phyloP scores from a whole-genome alignment of 2,888 invertebrate species.

The Didymodactylos carnosus region DNA sequence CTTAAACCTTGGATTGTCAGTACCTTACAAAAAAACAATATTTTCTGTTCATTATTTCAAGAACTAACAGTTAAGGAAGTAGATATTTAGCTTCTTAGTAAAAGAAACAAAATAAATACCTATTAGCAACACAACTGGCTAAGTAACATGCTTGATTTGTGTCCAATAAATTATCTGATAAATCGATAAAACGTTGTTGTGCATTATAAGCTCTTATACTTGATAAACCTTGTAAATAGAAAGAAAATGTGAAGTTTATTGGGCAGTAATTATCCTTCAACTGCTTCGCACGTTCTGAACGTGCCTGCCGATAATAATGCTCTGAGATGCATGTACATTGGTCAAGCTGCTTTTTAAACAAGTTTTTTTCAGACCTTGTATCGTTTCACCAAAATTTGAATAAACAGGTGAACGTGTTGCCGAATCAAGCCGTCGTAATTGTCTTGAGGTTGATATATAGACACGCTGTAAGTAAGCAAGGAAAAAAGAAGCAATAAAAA shows the following conservation, averaged over 20 bases:
- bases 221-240: conserved; percentile 7
- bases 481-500: too few relatives aligned
- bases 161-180: conserved; percentile 4
- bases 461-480: conserved; percentile 61
- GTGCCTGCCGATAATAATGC: too few relatives aligned
- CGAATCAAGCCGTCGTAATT: conserved; percentile 75
- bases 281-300: too few relatives aligned
- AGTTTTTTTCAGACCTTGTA: conserved; percentile 43
- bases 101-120: neutral
- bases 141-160: conserved; percentile 1
- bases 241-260: too few relatives aligned
- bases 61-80: neutral
- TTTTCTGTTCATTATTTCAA: too few relatives aligned
- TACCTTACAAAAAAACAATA: too few relatives aligned
- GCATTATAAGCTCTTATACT: conserved; percentile 10
- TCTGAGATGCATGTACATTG: too few relatives aligned
- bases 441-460: conserved; percentile 78
- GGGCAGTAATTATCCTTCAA: too few relatives aligned
- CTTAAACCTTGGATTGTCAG: too few relatives aligned
- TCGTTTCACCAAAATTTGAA: conserved; percentile 83
- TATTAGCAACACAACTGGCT: conserved; percentile 1
- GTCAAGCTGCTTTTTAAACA: too few relatives aligned
- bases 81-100: neutral
- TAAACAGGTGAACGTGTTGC: conserved; percentile 84
- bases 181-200: conserved; percentile 6